Percentiles rank a stretch among this genome's conserved stretches.
phyloP scores from a whole-genome alignment of 2,888 invertebrate genomes.

The Folsomia candida region DNA sequence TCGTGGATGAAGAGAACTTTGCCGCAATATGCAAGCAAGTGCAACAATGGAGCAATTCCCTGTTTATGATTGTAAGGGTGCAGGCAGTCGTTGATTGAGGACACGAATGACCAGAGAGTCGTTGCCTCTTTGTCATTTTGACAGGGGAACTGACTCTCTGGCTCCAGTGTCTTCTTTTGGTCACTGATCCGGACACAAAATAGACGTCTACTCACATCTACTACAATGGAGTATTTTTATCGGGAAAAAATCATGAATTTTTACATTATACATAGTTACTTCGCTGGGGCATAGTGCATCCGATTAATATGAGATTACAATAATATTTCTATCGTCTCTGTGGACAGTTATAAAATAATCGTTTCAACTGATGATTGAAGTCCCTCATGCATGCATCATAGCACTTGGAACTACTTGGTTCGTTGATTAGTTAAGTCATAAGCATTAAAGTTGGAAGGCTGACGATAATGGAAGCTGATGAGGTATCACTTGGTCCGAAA shows the following conservation, averaged over 20 bases:
- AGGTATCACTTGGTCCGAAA: not conserved
- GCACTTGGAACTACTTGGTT: no score
- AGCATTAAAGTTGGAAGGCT: no score
- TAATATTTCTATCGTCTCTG: no score
- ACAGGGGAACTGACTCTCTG: constrained; percentile 16
- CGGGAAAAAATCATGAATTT: no score
- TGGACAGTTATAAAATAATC: no score
- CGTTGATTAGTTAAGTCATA: no score
- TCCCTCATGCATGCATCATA: no score
- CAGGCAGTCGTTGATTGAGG: constrained; percentile 1
- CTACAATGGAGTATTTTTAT: no score
- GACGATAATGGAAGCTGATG: not conserved
- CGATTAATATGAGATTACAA: no score
- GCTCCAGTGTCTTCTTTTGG: constrained; percentile 11
- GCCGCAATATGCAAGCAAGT: not conserved
- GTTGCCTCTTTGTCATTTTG: constrained; percentile 17
- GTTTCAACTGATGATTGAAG: no score
- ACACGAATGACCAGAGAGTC: constrained; percentile 2
- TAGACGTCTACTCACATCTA: not conserved
- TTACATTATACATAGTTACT: no score
- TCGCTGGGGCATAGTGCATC: no score
- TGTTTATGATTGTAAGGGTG: constrained; percentile 17
- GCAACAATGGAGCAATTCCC: constrained; percentile 14
- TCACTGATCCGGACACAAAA: not conserved
- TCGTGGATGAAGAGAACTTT: not conserved